phyloP scores from a whole-genome alignment of 1,140 invertebrate genomes.

The Drosophila sp. region DNA sequence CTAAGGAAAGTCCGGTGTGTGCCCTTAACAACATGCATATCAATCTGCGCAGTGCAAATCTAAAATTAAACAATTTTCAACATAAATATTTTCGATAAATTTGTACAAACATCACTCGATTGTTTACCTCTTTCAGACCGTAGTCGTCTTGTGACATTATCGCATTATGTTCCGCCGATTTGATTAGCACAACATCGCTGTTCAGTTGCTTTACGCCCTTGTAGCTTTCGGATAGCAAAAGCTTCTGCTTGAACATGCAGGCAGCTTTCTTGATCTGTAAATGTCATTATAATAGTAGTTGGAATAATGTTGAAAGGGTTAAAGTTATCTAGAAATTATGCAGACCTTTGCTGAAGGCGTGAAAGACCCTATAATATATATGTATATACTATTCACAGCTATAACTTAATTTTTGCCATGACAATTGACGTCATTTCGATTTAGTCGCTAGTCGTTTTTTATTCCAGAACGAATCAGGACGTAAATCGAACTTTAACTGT shows the following conservation, averaged over 20 bases:
- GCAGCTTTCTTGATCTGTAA: constrained; percentile 89
- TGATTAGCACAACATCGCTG: constrained; percentile 91
- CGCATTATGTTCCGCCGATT: constrained; percentile 92
- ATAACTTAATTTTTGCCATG: no score
- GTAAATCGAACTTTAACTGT: no score
- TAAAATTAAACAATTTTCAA: constrained; percentile 68
- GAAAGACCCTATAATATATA: no score
- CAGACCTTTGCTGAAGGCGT: no score
- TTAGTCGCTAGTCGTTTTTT: no score
- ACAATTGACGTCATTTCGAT: no score
- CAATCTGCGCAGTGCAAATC: constrained; percentile 89
- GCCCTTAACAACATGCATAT: constrained; percentile 89
- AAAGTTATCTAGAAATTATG: no score
- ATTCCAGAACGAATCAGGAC: no score
- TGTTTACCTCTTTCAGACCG: constrained; percentile 89
- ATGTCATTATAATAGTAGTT: no score
- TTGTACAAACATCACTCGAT: background rate
- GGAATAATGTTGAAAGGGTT: no score
- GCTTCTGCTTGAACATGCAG: constrained; percentile 90
- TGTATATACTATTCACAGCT: no score
- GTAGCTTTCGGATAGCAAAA: constrained; percentile 90
- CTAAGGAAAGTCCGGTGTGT: constrained; percentile 92
- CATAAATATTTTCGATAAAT: background rate
- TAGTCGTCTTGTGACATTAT: constrained; percentile 90
- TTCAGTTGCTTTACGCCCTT: constrained; percentile 88